A percentile compares a stretch with the other conserved stretches of the same genome.
Evolutionary conservation across 2,113 vertebrate genomes (phyloP).

Genomic region (Dasyprocta punctata): DNA sequence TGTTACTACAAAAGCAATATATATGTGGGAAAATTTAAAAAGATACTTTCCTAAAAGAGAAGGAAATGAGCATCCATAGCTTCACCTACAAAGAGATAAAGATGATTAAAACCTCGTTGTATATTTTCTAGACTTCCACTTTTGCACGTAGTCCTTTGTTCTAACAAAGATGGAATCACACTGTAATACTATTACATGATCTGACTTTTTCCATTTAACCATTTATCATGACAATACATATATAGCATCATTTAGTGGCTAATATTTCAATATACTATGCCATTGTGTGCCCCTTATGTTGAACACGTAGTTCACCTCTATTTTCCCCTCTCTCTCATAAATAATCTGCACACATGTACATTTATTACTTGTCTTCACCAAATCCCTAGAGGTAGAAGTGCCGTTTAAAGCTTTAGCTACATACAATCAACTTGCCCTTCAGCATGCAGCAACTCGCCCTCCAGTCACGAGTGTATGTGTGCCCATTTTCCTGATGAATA

Average conservation of each 20-base stretch:
- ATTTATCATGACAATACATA: background rate
- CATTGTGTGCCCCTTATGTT: background rate
- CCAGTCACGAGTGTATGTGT: background rate
- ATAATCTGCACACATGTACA: background rate
- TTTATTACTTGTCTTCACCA: background rate
- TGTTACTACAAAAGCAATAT: background rate
- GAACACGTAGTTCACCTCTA: background rate
- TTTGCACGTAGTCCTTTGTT: background rate
- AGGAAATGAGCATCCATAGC: conserved; percentile 16
- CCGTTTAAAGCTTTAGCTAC: background rate
- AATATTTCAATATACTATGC: background rate
- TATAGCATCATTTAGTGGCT: background rate
- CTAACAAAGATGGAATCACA: background rate
- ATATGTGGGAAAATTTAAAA: background rate
- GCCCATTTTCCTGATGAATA: background rate
- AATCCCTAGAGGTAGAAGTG: background rate
- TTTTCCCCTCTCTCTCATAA: background rate
- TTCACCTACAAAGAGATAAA: background rate
- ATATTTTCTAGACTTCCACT: background rate
- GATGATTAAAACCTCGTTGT: background rate
- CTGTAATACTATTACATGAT: background rate
- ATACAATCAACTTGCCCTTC: background rate
- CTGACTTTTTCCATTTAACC: background rate
- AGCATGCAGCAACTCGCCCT: background rate
- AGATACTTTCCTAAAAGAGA: background rate